Percentiles rank a stretch among this genome's conserved stretches.
phyloP scores from a whole-genome alignment of 2,888 invertebrate genomes.

The Dynastes hyllus region DNA sequence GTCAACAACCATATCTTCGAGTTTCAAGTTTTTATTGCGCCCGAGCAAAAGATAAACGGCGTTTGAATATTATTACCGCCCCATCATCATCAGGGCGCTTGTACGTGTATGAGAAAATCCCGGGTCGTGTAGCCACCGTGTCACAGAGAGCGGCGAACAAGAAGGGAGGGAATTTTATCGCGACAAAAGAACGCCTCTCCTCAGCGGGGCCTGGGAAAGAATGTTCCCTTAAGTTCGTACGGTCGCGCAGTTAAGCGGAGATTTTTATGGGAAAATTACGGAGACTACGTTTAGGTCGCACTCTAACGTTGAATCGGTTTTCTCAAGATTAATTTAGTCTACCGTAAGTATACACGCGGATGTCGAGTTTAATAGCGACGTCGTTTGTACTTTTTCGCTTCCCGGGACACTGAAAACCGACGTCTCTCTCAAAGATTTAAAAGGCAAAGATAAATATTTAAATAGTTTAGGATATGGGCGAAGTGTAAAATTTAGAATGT shows the following conservation, averaged over 20 bases:
- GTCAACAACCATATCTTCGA: constrained; percentile 44
- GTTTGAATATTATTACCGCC: constrained; percentile 46
- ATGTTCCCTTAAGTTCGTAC: constrained; percentile 38
- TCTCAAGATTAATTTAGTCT: constrained; percentile 36
- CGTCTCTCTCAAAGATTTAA: neutral
- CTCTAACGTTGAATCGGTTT: constrained; percentile 32
- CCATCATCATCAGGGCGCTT: neutral
- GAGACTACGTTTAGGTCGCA: constrained; percentile 17
- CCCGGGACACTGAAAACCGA: neutral
- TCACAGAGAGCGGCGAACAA: neutral
- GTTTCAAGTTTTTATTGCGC: constrained; percentile 46
- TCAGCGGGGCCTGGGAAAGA: constrained; percentile 40
- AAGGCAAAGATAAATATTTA: constrained; percentile 13
- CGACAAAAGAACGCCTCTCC: constrained; percentile 41
- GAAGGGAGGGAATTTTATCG: constrained; percentile 23
- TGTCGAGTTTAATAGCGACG: constrained; percentile 24
- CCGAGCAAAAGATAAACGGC: constrained; percentile 47
- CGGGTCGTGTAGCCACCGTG: constrained; percentile 31
- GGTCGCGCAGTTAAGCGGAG: constrained; percentile 24
- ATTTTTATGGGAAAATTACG: constrained; percentile 46
- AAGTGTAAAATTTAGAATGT: neutral
- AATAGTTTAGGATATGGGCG: neutral
- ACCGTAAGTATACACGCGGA: neutral
- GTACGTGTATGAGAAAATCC: constrained; percentile 40
- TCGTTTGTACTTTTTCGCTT: constrained; percentile 16